These are phyloP conservation scores for Drosophila persimilis DNA, from an alignment of 1,140 invertebrate genomes.

Conservation along the genomic window DNA sequence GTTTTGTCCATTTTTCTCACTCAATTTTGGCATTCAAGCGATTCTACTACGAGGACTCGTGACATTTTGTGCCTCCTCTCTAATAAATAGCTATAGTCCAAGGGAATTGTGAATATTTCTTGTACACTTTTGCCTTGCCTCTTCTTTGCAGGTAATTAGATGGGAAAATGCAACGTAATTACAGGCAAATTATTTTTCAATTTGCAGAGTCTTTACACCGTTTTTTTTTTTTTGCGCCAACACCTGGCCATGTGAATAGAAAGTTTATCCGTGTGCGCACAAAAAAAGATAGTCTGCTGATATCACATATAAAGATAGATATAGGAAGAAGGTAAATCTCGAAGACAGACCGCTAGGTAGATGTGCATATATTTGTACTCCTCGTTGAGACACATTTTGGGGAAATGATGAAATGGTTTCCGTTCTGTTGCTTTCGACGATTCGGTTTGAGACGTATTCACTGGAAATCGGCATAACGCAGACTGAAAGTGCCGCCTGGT, in stretches of 20 bases:
- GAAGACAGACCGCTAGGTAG: conserved; percentile 69
- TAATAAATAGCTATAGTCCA: conserved; percentile 21
- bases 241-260: conserved; percentile 72
- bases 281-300: conserved; percentile 42
- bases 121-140: conserved; percentile 5
- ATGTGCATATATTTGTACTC: conserved; percentile 78
- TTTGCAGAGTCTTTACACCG: conserved; percentile 54
- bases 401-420: conserved; percentile 12
- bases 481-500: conserved; percentile 56
- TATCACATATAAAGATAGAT: conserved; percentile 9
- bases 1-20: neutral
- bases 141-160: conserved; percentile 62
- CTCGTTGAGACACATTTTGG: conserved; percentile 75
- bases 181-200: conserved; percentile 79
- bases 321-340: conserved; percentile 32
- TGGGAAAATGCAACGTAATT: conserved; percentile 80
- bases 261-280: conserved; percentile 58
- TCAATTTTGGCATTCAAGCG: too few relatives aligned
- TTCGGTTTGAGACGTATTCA: conserved; percentile 52
- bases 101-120: conserved; percentile 42
- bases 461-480: conserved; percentile 59
- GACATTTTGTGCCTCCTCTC: too few relatives aligned
- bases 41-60: too few relatives aligned
- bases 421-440: conserved; percentile 4
- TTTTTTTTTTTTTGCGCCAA: conserved; percentile 28